Conservation (phyloP, 1,140 invertebrate genomes). For the Drosophila simulans region DNA sequence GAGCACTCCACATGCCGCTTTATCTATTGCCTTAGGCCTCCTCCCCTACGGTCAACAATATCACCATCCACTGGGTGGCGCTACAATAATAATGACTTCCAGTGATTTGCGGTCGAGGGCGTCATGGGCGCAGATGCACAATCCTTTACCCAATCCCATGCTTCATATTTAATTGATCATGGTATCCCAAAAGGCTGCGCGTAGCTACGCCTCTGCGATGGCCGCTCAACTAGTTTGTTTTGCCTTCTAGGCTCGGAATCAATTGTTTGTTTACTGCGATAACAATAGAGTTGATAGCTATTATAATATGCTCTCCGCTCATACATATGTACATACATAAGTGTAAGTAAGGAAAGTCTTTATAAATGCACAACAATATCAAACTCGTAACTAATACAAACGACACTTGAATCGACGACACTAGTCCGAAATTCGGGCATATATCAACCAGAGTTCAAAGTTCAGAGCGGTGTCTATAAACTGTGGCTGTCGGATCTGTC, state of each 20-base stretch:
- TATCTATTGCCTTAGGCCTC: constrained; percentile 8
- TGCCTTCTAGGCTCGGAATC: constrained; percentile 26
- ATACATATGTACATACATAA: too few relatives aligned
- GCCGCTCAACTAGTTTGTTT: constrained; percentile 17
- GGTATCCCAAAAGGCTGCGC: not conserved
- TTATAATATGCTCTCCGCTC: constrained; percentile 26
- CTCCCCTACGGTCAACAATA: not conserved
- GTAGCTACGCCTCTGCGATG: constrained; percentile 11
- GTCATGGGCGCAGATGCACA: not conserved
- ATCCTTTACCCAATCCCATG: not conserved
- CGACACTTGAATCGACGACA: not conserved
- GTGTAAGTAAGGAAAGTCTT: not conserved
- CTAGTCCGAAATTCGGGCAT: constrained; percentile 8
- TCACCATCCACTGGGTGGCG: constrained; percentile 31
- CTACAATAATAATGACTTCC: constrained; percentile 38
- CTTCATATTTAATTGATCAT: not conserved
- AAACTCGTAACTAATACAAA: not conserved
- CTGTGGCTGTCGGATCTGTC: not conserved
- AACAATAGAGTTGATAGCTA: constrained; percentile 29
- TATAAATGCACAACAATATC: not conserved
- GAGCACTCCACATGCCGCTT: constrained; percentile 12
- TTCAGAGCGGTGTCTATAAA: constrained; percentile 5
- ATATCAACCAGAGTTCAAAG: constrained; percentile 30
- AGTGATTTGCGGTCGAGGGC: constrained; percentile 38
- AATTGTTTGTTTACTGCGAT: constrained; percentile 60